phyloP scores from a whole-genome alignment of 2,888 invertebrate genomes.

The Cenopis cana region DNA sequence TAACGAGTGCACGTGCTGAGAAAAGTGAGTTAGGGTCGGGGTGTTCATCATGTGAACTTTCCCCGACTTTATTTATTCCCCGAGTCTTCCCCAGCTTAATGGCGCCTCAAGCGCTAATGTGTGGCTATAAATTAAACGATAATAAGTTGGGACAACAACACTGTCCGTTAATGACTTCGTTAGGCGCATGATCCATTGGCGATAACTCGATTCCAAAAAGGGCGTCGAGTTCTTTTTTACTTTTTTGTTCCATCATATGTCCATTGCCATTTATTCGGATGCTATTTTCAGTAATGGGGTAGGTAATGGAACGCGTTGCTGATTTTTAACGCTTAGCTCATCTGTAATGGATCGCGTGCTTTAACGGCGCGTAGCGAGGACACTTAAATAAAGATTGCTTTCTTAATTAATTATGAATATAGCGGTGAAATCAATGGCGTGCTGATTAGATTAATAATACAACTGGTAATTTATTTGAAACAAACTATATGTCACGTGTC shows the following conservation, averaged over 20 bases:
- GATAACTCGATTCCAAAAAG: conserved; percentile 42
- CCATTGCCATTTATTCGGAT: conserved; percentile 13
- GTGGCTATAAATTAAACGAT: conserved; percentile 83
- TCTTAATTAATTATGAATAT: conserved; percentile 38
- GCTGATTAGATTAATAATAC: neutral
- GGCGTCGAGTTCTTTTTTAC: neutral
- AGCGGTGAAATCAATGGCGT: conserved; percentile 22
- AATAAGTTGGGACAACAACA: conserved; percentile 83
- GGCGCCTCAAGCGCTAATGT: conserved; percentile 82
- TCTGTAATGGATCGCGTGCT: conserved; percentile 27
- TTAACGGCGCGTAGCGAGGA: conserved; percentile 26
- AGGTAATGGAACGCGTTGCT: conserved; percentile 4
- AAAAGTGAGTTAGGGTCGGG: conserved; percentile 49
- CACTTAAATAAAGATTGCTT: conserved; percentile 37
- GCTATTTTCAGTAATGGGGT: conserved; percentile 4
- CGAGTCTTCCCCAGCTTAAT: conserved; percentile 71
- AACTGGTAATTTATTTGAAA: neutral
- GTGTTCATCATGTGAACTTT: conserved; percentile 72
- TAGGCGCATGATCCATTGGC: conserved; percentile 43
- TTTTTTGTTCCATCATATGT: conserved; percentile 10
- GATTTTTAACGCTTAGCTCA: conserved; percentile 19
- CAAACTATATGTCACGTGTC: neutral
- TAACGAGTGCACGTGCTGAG: conserved; percentile 58
- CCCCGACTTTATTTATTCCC: conserved; percentile 69
- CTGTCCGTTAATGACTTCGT: conserved; percentile 66